phyloP scores from a whole-genome alignment of 2,113 vertebrate species.

The Chrysochloris asiatica region DNA sequence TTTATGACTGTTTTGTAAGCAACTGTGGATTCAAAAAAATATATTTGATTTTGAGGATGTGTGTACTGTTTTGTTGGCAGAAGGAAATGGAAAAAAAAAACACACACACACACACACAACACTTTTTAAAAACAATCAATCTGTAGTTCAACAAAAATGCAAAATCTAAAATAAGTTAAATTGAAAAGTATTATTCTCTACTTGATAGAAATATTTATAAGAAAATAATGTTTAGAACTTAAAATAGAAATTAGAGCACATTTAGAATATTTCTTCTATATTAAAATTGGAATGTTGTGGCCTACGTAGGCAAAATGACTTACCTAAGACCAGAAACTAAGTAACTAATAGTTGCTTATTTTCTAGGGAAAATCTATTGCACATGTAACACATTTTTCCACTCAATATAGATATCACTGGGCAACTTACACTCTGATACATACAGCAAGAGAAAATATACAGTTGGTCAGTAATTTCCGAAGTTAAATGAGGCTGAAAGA shows the following conservation, averaged over 20 bases:
- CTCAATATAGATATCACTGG: not conserved
- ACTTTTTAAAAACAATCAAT: slow-evolving; percentile 1
- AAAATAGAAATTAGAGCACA: not conserved
- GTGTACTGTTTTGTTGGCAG: not conserved
- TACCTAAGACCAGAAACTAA: not conserved
- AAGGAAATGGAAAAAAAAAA: not conserved
- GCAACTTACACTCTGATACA: not conserved
- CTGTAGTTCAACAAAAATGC: slow-evolving; percentile 30
- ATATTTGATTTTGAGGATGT: not conserved
- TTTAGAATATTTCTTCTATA: slow-evolving; percentile 9
- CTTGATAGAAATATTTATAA: slow-evolving; percentile 22
- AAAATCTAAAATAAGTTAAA: slow-evolving; percentile 7
- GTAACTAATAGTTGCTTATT: not conserved
- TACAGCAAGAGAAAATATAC: not conserved
- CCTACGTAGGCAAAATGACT: not conserved
- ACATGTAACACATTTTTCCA: not conserved
- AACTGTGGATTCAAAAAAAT: not conserved
- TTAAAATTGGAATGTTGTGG: slow-evolving; percentile 32
- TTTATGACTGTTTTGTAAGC: slow-evolving; percentile 33
- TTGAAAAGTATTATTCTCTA: not conserved
- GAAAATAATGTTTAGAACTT: slow-evolving; percentile 25
- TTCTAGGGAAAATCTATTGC: slow-evolving; percentile 17
- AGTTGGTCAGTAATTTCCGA: not conserved
- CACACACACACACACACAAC: not conserved
- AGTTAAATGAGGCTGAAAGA: not conserved